phyloP scores from a whole-genome alignment of 2,113 vertebrate genomes.

The Excalfactoria chinensis region DNA sequence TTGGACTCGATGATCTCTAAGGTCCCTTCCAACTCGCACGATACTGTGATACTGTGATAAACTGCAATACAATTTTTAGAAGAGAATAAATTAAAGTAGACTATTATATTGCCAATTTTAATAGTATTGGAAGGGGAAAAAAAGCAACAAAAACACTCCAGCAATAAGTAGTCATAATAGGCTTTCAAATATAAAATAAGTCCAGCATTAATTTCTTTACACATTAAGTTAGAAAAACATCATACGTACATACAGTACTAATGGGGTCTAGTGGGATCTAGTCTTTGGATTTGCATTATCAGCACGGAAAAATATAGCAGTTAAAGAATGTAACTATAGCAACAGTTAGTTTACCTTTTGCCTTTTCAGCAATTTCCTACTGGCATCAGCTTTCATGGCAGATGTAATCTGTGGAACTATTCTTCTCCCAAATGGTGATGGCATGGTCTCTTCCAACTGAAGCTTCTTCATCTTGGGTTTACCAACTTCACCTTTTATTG shows the following conservation, averaged over 20 bases:
- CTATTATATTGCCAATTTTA: neutral
- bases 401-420: conserved; percentile 90
- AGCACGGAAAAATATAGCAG: neutral
- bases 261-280: rapidly evolving
- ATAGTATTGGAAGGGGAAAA: neutral
- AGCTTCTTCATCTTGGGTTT: conserved; percentile 96
- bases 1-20: too few relatives aligned
- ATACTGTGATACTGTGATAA: too few relatives aligned
- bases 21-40: too few relatives aligned
- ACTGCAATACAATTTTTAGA: neutral
- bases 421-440: conserved; percentile 91
- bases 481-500: conserved; percentile 97
- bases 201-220: neutral
- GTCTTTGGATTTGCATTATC: neutral
- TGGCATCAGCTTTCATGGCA: conserved; percentile 90
- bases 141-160: neutral
- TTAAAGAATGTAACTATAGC: neutral
- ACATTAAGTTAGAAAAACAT: neutral
- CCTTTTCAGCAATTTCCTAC: conserved; percentile 92
- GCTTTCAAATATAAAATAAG: neutral
- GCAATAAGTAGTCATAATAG: neutral
- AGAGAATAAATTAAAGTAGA: neutral
- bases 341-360: conserved; percentile 85
- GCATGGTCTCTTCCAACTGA: conserved; percentile 94
- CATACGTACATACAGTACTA: neutral